phyloP scores from a whole-genome alignment of 2,888 invertebrate genomes.

The Eudemis profundana region DNA sequence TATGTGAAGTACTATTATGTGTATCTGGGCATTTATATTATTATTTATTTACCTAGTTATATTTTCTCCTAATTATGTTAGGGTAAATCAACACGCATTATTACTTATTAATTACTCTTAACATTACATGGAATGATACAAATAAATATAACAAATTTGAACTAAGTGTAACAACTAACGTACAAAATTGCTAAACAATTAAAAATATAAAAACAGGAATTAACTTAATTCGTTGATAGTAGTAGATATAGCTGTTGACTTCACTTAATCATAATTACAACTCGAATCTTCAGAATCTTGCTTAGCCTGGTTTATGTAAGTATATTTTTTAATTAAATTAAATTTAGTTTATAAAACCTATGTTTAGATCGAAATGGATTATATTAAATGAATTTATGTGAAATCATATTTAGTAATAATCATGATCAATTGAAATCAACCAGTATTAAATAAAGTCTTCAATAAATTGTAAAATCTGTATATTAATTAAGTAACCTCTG shows the following conservation, averaged over 20 bases:
- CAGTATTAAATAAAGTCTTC: slow-evolving; percentile 9
- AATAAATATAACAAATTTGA: slow-evolving; percentile 41
- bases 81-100: slow-evolving; percentile 30
- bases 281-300: not conserved
- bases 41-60: slow-evolving; percentile 13
- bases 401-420: not conserved
- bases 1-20: slow-evolving; percentile 34
- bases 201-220: slow-evolving; percentile 38
- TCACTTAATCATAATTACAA: slow-evolving; percentile 16
- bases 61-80: slow-evolving; percentile 9
- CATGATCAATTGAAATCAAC: slow-evolving; percentile 14
- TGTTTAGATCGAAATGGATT: too few species aligned
- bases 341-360: too few species aligned
- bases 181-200: slow-evolving; percentile 36
- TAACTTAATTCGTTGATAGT: slow-evolving; percentile 42
- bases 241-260: slow-evolving; percentile 21
- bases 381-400: slow-evolving; percentile 19
- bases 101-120: slow-evolving; percentile 13
- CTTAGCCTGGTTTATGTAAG: not conserved
- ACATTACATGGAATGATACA: slow-evolving; percentile 30
- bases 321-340: too few species aligned
- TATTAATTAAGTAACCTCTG: slow-evolving; percentile 12
- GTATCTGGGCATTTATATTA: slow-evolving; percentile 11
- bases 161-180: slow-evolving; percentile 39
- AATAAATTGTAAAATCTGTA: slow-evolving; percentile 29